Percentiles rank a stretch among this genome's conserved stretches.
Conservation (phyloP, 2,113 vertebrate genomes). For the Leptobrachium leishanense region DNA sequence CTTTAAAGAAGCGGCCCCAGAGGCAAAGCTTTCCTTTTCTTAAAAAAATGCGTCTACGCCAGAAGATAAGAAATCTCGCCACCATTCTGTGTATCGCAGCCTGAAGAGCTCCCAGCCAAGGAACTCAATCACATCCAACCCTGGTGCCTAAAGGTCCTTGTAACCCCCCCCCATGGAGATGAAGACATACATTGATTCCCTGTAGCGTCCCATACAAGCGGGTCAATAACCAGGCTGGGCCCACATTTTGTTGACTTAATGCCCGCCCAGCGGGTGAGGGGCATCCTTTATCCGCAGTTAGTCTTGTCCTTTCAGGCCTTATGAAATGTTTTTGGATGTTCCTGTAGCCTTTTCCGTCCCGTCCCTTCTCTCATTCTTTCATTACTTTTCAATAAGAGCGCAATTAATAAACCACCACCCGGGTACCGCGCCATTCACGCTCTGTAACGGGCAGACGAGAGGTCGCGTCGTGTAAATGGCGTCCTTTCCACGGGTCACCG, state of each 20-base stretch:
- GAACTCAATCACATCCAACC: neutral
- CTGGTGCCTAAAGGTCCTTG: neutral
- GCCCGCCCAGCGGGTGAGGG: neutral
- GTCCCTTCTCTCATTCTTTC: neutral
- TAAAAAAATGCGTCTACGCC: too few species aligned
- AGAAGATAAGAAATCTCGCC: too few species aligned
- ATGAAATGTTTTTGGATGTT: constrained; percentile 10
- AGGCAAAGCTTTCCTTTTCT: too few species aligned
- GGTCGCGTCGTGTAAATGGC: constrained; percentile 12
- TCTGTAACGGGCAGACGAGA: constrained; percentile 11
- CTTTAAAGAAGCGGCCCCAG: too few species aligned
- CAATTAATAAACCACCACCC: constrained; percentile 9
- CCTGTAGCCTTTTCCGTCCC: neutral
- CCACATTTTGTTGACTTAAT: neutral
- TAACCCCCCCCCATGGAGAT: neutral
- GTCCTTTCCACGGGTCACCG: constrained; percentile 10
- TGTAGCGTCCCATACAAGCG: neutral
- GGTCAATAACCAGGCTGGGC: neutral
- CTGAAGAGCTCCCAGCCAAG: neutral
- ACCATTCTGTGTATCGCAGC: neutral
- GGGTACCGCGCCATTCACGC: neutral
- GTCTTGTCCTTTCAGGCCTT: neutral
- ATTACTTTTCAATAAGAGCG: neutral
- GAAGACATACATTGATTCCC: neutral
- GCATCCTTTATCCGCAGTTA: constrained; percentile 6